Conservation (phyloP, 2,888 invertebrate genomes). For the Thelaira solivaga region DNA sequence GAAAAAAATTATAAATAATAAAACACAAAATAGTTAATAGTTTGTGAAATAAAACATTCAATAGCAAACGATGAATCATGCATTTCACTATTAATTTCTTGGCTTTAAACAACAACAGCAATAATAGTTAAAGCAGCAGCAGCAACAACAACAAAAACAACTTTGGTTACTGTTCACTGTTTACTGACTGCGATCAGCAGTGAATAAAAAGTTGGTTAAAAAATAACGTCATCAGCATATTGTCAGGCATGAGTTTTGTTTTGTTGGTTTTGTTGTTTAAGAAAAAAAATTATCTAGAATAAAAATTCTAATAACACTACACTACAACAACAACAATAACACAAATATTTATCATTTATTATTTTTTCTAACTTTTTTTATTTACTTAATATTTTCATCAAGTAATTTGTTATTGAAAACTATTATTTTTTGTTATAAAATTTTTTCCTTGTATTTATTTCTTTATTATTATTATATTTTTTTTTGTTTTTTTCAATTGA, state of each 20-base stretch:
- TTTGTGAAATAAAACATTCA: constrained; percentile 26
- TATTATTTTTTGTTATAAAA: not conserved
- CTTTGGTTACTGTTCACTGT: too few species aligned
- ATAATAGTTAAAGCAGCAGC: not conserved
- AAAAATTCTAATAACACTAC: not conserved
- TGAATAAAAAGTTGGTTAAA: constrained; percentile 32
- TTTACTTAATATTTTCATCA: not conserved
- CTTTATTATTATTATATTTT: not conserved
- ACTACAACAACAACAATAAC: constrained; percentile 17
- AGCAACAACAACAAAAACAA: not conserved
- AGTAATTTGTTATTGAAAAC: not conserved
- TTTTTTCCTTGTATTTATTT: not conserved
- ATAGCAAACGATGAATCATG: constrained; percentile 42
- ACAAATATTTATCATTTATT: not conserved
- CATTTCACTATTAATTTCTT: constrained; percentile 31
- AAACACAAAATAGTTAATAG: constrained; percentile 3
- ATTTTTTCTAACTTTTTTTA: not conserved
- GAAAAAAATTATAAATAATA: not conserved
- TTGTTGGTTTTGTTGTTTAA: constrained; percentile 10
- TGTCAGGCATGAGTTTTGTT: not conserved
- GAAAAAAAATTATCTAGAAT: constrained; percentile 2
- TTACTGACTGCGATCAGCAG: constrained; percentile 1
- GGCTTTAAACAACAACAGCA: constrained; percentile 30
- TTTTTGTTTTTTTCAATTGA: not conserved
- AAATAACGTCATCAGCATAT: constrained; percentile 44